These are phyloP conservation scores for Piscicola geometra DNA, from an alignment of 2,888 invertebrate species.

Conservation along the genomic window DNA sequence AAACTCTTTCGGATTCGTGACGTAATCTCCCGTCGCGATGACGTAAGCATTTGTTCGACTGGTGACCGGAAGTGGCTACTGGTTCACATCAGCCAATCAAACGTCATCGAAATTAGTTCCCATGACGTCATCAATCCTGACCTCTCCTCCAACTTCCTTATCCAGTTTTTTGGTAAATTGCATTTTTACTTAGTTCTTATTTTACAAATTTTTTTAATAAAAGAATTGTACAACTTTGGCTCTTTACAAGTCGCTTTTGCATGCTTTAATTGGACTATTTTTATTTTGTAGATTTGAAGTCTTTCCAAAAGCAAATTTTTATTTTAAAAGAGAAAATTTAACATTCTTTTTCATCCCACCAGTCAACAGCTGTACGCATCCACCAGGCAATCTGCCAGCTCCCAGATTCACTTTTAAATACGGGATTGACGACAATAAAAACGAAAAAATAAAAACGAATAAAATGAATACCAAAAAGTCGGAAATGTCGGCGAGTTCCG, in stretches of 20 bases:
- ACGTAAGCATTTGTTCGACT: not conserved
- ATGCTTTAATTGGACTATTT: no score
- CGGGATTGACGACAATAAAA: not conserved
- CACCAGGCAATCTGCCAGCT: constrained; percentile 1
- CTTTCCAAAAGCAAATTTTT: no score
- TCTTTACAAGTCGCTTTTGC: no score
- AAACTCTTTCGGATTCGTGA: constrained; percentile 13
- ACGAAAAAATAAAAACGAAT: not conserved
- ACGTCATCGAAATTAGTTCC: constrained; percentile 11
- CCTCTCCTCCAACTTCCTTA: not conserved
- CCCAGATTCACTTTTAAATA: constrained; percentile 7
- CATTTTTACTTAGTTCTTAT: not conserved
- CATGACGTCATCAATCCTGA: not conserved
- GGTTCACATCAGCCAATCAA: constrained; percentile 1
- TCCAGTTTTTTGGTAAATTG: constrained; percentile 1
- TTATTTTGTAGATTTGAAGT: no score
- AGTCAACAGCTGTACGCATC: constrained; percentile 18
- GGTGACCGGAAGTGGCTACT: not conserved
- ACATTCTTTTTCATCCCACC: no score
- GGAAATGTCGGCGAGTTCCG: not conserved
- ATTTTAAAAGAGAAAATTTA: no score
- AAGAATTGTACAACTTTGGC: no score
- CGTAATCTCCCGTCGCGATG: not conserved
- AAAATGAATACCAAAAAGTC: no score
- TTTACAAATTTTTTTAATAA: no score